Conservation (phyloP, 2,113 vertebrate genomes). For the Atherinomorus stipes region DNA sequence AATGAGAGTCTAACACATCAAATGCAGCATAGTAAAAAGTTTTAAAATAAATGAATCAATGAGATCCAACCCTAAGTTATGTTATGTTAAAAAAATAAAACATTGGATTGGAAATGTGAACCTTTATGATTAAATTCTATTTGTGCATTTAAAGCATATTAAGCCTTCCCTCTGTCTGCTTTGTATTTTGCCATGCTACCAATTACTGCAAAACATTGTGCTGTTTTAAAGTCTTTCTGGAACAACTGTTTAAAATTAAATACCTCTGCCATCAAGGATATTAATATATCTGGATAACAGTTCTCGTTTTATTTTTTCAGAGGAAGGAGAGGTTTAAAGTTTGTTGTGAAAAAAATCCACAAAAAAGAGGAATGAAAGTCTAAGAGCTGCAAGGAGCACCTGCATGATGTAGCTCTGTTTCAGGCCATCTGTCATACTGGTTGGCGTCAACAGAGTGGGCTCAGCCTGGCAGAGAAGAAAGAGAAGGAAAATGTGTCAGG, state of each 20-base stretch:
- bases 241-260: too few relatives aligned
- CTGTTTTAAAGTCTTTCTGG: too few relatives aligned
- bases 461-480: constrained; percentile 41
- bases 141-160: too few relatives aligned
- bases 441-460: constrained; percentile 11
- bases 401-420: constrained; percentile 9
- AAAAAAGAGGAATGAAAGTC: background rate
- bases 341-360: background rate
- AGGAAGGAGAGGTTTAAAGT: too few relatives aligned
- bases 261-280: too few relatives aligned
- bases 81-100: too few relatives aligned
- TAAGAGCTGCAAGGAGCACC: constrained; percentile 13
- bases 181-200: too few relatives aligned
- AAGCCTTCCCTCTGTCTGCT: too few relatives aligned
- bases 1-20: too few relatives aligned
- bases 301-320: background rate
- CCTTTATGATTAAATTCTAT: too few relatives aligned
- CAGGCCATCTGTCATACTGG: constrained; percentile 1
- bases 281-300: background rate
- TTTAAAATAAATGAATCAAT: background rate
- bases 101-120: too few relatives aligned
- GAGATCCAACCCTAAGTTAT: background rate
- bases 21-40: background rate
- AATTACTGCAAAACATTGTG: too few relatives aligned
- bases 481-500: background rate